Percentiles rank a stretch among this genome's conserved stretches.
Conservation (phyloP, 2,797 vertebrate species). For the Zenarchopterus dispar region DNA sequence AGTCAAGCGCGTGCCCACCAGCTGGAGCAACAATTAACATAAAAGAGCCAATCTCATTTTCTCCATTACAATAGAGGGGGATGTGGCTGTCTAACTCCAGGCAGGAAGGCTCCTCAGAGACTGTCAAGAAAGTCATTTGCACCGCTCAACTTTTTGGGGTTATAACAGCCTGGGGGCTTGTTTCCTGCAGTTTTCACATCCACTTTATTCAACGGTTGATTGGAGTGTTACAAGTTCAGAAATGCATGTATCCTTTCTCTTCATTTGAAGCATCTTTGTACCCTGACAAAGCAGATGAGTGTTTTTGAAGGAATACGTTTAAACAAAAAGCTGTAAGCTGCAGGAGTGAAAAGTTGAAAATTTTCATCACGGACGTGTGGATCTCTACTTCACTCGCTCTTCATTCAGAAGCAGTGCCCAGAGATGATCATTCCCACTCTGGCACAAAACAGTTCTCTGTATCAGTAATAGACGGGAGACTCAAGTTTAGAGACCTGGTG, state of each 20-base stretch:
- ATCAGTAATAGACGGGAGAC: too few relatives aligned
- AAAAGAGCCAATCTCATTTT: slow-evolving; percentile 55
- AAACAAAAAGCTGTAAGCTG: neutral
- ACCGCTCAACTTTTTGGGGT: slow-evolving; percentile 44
- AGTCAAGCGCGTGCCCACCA: slow-evolving; percentile 36
- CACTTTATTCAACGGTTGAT: slow-evolving; percentile 28
- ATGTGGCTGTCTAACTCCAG: slow-evolving; percentile 41
- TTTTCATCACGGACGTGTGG: neutral
- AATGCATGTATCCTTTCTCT: neutral
- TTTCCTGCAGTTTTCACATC: slow-evolving; percentile 40
- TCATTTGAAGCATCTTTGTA: slow-evolving; percentile 5
- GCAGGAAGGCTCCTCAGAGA: slow-evolving; percentile 41
- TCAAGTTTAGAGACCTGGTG: too few relatives aligned
- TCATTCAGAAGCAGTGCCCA: too few relatives aligned
- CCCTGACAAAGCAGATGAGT: slow-evolving; percentile 10
- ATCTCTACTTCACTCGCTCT: too few relatives aligned
- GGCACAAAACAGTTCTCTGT: too few relatives aligned
- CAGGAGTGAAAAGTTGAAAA: neutral
- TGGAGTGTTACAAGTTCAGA: slow-evolving; percentile 17
- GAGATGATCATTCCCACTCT: too few relatives aligned
- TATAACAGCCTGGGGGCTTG: slow-evolving; percentile 47
- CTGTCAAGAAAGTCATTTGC: slow-evolving; percentile 51
- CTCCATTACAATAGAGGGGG: slow-evolving; percentile 34
- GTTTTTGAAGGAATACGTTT: neutral
- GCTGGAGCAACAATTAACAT: slow-evolving; percentile 62